These are phyloP conservation scores for Struthidea cinerea DNA, from an alignment of 2,113 vertebrate genomes.

Conservation along the genomic window DNA sequence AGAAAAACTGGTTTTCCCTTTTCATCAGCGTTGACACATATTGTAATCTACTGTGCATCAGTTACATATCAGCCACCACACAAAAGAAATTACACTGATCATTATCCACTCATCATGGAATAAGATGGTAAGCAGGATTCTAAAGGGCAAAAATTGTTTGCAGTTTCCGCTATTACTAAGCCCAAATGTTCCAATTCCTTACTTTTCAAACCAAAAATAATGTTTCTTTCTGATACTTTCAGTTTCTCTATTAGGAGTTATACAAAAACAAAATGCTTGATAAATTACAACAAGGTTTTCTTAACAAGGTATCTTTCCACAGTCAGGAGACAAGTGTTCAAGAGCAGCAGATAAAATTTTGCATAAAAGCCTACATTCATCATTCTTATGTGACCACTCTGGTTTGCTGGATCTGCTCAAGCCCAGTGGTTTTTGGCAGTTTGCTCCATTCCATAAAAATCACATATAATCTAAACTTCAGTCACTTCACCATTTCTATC, in stretches of 20 bases:
- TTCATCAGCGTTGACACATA: not conserved
- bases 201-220: not conserved
- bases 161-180: not conserved
- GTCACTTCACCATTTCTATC: not conserved
- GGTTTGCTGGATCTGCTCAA: not conserved
- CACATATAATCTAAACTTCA: not conserved
- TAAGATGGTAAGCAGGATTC: not conserved
- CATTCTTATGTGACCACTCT: not conserved
- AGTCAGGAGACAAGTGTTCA: not conserved
- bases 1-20: not conserved
- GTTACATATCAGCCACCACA: not conserved
- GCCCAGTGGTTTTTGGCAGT: not conserved
- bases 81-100: not conserved
- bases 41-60: not conserved
- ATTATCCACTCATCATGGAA: not conserved
- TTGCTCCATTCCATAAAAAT: not conserved
- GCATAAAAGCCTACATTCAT: not conserved
- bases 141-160: not conserved
- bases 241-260: not conserved
- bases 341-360: not conserved
- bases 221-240: not conserved
- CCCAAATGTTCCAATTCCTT: not conserved
- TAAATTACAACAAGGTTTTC: not conserved
- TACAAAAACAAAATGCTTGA: not conserved
- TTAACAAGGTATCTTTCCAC: not conserved